phyloP scores from a whole-genome alignment of 2,888 invertebrate genomes.

The Agrochola litura region DNA sequence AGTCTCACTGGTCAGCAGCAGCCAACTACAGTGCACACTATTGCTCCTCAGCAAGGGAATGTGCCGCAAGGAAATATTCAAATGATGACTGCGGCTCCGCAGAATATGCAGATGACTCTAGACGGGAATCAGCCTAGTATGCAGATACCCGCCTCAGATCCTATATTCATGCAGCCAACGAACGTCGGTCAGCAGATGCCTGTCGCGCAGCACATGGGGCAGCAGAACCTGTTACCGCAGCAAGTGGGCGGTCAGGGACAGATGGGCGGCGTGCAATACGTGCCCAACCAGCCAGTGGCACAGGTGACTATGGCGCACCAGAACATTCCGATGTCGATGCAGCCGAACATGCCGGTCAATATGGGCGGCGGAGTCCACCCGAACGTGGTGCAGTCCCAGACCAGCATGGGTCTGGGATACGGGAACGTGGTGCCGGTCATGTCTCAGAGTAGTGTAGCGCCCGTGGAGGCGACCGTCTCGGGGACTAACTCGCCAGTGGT shows the following conservation, averaged over 20 bases:
- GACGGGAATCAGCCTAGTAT: slow-evolving; percentile 90
- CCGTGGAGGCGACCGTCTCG: slow-evolving; percentile 86
- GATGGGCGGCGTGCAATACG: slow-evolving; percentile 86
- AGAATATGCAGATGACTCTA: slow-evolving; percentile 90
- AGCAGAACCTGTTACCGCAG: slow-evolving; percentile 87
- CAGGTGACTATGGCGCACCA: slow-evolving; percentile 87
- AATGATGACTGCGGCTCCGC: slow-evolving; percentile 89
- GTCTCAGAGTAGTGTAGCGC: slow-evolving; percentile 88
- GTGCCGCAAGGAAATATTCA: slow-evolving; percentile 91
- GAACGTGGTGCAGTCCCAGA: slow-evolving; percentile 88
- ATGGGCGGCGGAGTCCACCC: slow-evolving; percentile 87
- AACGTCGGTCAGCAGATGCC: slow-evolving; percentile 87
- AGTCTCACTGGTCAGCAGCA: slow-evolving; percentile 88
- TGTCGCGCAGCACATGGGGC: slow-evolving; percentile 85
- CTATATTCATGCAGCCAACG: slow-evolving; percentile 87
- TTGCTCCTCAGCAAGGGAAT: slow-evolving; percentile 89
- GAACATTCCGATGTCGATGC: slow-evolving; percentile 90
- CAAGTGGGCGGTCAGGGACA: slow-evolving; percentile 86
- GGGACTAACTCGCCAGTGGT: slow-evolving; percentile 90
- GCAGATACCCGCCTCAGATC: slow-evolving; percentile 90
- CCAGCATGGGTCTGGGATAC: slow-evolving; percentile 86
- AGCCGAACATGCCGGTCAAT: slow-evolving; percentile 86
- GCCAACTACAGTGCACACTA: slow-evolving; percentile 82
- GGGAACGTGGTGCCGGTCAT: slow-evolving; percentile 87
- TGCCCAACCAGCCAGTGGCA: slow-evolving; percentile 82